Base-by-base conservation (phyloP, 1,140 invertebrate species). In the Camponotus floridanus region DNA sequence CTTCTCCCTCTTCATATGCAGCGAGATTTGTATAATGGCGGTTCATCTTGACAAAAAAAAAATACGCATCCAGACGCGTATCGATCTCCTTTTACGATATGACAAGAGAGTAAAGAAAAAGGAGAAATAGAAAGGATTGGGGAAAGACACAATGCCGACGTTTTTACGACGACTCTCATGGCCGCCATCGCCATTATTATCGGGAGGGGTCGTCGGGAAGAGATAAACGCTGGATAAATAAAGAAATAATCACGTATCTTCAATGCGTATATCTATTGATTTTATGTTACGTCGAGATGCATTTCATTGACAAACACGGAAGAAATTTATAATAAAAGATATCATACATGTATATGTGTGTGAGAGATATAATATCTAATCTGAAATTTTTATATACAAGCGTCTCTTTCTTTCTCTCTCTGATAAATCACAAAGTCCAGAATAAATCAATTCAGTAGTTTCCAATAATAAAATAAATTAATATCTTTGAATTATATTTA, bases 181-280 rank as follows among this genome's bases (percentile, higher is more conserved):
- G 39, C 36, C 13, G 42, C 42, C 6, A 26, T 15, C 64, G 21
- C 51, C 79, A 61, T 74, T 83, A 61, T 74, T 83, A 83, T 83
- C 79, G 21, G 36, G n/a, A 70, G n/a, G 79, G 55, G 68, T 74
- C 55, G 79, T 83, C 68, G 79, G 39, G 11, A 62, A 73, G 74
- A 81, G 68, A 83, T 83, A 74, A 73, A 62, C 57, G 68, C 7
- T 74, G 39, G 13, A n/a, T 74, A 83, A 83, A 83, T 70, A 73
- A 68, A n/a, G 26, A 18, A 83, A 81, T 65, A 55, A 65, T 48
- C 26, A 18, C 45, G 13, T 51, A 18, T 0, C 15, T 51, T 51
- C 39, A 39, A 65, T n/a, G n/a, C 33, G 11, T 71, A 51, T 3
- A 73, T 73, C 13, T 45, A n/a, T 55, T 21, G 42, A 26, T 73